A percentile compares a stretch with the other conserved stretches of the same genome.
These are phyloP conservation scores for Sclerodermus sp. DNA, from an alignment of 2,888 invertebrate genomes.

Conservation along the genomic window DNA sequence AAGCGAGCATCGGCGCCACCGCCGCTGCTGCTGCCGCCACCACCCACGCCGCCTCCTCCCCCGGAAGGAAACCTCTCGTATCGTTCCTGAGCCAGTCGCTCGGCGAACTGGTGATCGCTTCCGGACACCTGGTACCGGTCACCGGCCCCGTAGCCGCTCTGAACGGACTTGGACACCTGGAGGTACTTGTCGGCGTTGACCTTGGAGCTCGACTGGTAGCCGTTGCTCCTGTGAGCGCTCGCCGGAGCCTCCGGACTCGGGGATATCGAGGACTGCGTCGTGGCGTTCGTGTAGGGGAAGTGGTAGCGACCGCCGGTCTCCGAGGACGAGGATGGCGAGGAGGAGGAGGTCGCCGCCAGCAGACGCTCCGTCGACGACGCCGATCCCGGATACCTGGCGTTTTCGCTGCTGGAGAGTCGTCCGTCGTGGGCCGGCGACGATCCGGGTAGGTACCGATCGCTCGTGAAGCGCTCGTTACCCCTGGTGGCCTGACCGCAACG, in stretches of 20 bases:
- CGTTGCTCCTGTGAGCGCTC: neutral
- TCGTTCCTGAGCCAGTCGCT: constrained; percentile 22
- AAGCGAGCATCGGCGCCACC: constrained; percentile 40
- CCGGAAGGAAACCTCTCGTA: constrained; percentile 33
- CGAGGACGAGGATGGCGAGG: constrained; percentile 45
- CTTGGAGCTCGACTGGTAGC: constrained; percentile 26
- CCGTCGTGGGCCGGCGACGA: constrained; percentile 41
- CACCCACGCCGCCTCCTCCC: too few species aligned
- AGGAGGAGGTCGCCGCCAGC: constrained; percentile 44
- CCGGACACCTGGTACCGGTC: constrained; percentile 27
- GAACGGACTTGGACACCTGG: constrained; percentile 46
- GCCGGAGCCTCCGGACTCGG: constrained; percentile 26
- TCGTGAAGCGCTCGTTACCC: constrained; percentile 38
- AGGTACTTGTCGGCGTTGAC: constrained; percentile 46
- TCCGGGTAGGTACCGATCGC: constrained; percentile 41
- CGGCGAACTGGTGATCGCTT: constrained; percentile 33
- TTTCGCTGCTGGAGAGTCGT: neutral
- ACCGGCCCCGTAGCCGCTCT: constrained; percentile 40
- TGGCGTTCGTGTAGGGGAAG: constrained; percentile 15
- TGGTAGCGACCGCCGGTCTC: constrained; percentile 39
- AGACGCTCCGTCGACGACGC: constrained; percentile 49
- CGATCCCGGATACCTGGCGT: constrained; percentile 28
- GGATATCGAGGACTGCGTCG: constrained; percentile 20
- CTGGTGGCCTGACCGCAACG: constrained; percentile 39
- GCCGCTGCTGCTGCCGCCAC: constrained; percentile 3